Base-by-base conservation (phyloP, 1,140 invertebrate species). In the Eumeta japonica region DNA sequence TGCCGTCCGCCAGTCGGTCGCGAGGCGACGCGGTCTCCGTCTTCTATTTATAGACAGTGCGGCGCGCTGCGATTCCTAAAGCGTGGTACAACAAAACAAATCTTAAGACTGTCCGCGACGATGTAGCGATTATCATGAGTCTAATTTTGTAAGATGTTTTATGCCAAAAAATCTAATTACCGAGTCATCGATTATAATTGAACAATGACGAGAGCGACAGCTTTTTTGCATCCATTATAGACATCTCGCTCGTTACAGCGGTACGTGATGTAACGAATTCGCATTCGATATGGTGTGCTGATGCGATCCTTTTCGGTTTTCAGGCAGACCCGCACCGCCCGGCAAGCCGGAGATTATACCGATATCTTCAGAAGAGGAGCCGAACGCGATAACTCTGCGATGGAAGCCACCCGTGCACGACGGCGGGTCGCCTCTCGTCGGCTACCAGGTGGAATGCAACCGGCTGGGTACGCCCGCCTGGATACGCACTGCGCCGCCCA, bases 391-490 rank as follows among this genome's bases (percentile, higher is more conserved):
- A 2, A 89, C 89, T 14, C 81, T 98, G 35, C 81, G 85, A 45
- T 96, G 94, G 94, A 81, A 83, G 38, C 81, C 86, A 19, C 90
- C 93, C 18, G 64, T 76, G 19, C 82, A 81, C 52, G 90, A 94
- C 75, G 93, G 94, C 16, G 94, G 94, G 14, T 88, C 92, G 4
- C 87, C 90, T 9, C 87, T 98, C 45, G 85, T 84, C 35, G 91
- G 88, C 2, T 92, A 90, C 48, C 71, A 87, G 28, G 87, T 92
- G 16, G 88, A 92, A 62, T 88, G 89, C 64, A 82, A 87, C 35
- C 80, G 87, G 28, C 78, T 86, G 20, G 87, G 87, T 2, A 84
- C 86, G 0, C 77, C 85, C 1, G 81, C 88, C 37, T 92, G 89
- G 89, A 80, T 88, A 4, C 79, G 85, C 43, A 85, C 88, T 1